Evolutionary conservation across 2,888 invertebrate genomes (phyloP), one percentile per base, ranked within the genome.

Genomic region (Eupsilia transversa): DNA sequence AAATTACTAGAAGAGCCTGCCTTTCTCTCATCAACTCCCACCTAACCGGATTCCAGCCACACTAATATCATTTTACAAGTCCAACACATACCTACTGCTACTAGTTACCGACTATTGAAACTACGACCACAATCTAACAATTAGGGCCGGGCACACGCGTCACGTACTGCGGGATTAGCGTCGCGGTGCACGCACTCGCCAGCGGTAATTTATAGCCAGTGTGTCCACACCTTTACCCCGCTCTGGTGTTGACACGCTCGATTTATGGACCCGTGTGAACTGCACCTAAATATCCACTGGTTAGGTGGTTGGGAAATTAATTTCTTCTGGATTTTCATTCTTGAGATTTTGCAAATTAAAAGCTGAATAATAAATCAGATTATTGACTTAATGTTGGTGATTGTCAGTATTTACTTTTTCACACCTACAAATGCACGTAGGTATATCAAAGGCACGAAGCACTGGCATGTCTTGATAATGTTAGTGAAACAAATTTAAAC

Each of bases 201-300:
- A 79, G 80, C 83, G 86, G 87, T 91, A 90, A 92, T 90, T 91
- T 91, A 92, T 90, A 88, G 88, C 86, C 79, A 70, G 91, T 93
- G 92, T 93, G 94, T 93, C 92, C 93, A 89, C 94, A 93, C 94
- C 94, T 94, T 94, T 90, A 93, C 92, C 88, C 91, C 86, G 86
- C 89, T 87, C 92, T 94, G 93, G 87, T 86, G 92, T 89, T 94
- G 93, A 93, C 94, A 91, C 80, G 82, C 82, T 80, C 89, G 90
- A 94, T 94, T 94, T 94, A 94, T 94, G 87, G 88, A 91, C 90
- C 82, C 78, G 82, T 88, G 87, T 88, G 86, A 87, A 89, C 87
- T 83, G 83, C 89, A 87, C 90, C 88, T 90, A 88, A 83, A 87
- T 83, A 83, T 82, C 72, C 79, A 86, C 81, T 81, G 76, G 77